Percentiles rank a stretch among this genome's conserved stretches.
These are phyloP conservation scores for Albula glossodonta DNA, from an alignment of 2,113 vertebrate genomes.

Conservation along the genomic window DNA sequence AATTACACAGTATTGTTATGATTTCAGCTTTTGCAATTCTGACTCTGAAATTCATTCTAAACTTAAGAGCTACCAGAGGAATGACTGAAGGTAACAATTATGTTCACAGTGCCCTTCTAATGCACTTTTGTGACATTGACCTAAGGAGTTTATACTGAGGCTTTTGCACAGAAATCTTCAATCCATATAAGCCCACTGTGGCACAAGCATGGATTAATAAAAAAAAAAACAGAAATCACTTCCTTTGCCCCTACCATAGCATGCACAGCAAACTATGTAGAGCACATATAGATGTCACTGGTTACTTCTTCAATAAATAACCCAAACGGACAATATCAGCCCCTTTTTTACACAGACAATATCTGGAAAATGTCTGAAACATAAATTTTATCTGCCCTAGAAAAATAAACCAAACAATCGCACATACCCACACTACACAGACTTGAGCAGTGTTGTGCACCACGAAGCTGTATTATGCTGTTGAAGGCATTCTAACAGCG, in stretches of 20 bases:
- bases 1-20: not conserved
- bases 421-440: not conserved
- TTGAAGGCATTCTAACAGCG: too few species aligned
- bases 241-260: not conserved
- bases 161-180: not conserved
- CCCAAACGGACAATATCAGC: not conserved
- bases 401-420: not conserved
- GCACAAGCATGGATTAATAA: not conserved
- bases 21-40: not conserved
- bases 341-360: not conserved
- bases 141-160: not conserved
- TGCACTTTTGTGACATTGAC: not conserved
- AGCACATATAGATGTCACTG: not conserved
- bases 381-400: not conserved
- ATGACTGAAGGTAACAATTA: not conserved
- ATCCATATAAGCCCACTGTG: not conserved
- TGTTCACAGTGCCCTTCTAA: not conserved
- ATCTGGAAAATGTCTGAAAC: not conserved
- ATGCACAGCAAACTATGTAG: not conserved
- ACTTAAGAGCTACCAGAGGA: not conserved
- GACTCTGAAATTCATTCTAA: not conserved
- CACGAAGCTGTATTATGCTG: too few species aligned
- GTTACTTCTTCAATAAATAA: not conserved
- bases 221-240: not conserved
- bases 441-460: too few species aligned